Evolutionary conservation across 1,140 invertebrate genomes (phyloP), one percentile per base, ranked within the genome.

Genomic region (Sitodiplosis mosellana): DNA sequence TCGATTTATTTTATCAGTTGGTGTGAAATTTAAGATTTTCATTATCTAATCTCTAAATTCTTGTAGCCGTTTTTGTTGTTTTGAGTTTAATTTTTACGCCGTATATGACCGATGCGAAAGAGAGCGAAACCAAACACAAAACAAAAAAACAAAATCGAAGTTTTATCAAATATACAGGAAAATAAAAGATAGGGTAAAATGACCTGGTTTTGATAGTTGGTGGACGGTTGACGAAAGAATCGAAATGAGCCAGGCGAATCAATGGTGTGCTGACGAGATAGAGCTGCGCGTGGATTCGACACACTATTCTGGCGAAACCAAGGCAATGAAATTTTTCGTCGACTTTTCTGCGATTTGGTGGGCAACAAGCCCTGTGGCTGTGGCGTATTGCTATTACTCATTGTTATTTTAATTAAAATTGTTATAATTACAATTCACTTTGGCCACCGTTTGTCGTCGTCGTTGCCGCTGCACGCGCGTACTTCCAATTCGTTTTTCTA

Each of bases 211-310:
- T 74, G 72, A 55, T 69, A 65, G 49, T 52, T 57, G 36, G 53
- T 60, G 48, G 59, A 60, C 45, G 58, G 47, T 50, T 61, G 61
- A 5, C 61, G 61, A 52, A 63, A 64, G 47, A 64, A 56, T 10
- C 62, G 79, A 69, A 85, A 84, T 37, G 82, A 83, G 58, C 80
- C 74, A 53, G 85, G 85, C 50, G 84, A 84, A 69, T 89, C 86
- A 69, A 90, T 88, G 64, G 86, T 89, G 59, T 88, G 83, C 63
- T 90, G 85, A 18, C 85, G 74, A 34, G 82, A 75, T 21, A 88
- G 73, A 34, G 71, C 69, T 48, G 77, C 74, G 59, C 83, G 80
- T 33, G 76, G 69, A 52, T 76, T 70, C 55, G 72, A 71, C 49
- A 81, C 74, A 27, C 82, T 86, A 48, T 72, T 75, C 65, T 87